Percentiles rank a stretch among this genome's conserved stretches.
Evolutionary conservation across 1,140 invertebrate genomes (phyloP).

Genomic region (Neodiprion fabricii): DNA sequence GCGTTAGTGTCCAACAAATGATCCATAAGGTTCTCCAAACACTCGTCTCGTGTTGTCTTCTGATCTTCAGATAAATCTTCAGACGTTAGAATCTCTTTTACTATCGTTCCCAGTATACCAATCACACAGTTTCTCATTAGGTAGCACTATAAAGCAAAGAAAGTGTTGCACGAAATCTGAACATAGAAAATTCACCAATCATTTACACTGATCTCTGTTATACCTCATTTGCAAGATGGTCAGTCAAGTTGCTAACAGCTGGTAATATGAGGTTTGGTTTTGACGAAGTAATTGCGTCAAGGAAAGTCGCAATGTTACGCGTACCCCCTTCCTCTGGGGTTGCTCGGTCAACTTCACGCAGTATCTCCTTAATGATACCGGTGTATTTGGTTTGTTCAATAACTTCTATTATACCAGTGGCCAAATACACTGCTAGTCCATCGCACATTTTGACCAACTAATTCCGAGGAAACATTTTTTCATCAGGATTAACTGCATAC

Average conservation of each 20-base stretch:
- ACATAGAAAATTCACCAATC: slow-evolving; percentile 30
- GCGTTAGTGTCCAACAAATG: slow-evolving; percentile 84
- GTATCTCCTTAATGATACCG: slow-evolving; percentile 73
- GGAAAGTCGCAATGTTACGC: slow-evolving; percentile 70
- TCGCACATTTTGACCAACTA: slow-evolving; percentile 80
- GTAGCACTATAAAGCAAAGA: slow-evolving; percentile 69
- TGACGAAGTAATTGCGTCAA: slow-evolving; percentile 72
- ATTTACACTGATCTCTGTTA: slow-evolving; percentile 18
- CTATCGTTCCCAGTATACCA: slow-evolving; percentile 77
- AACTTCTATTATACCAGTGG: slow-evolving; percentile 70
- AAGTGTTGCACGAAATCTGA: slow-evolving; percentile 34
- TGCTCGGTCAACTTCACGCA: slow-evolving; percentile 73
- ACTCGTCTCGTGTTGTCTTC: slow-evolving; percentile 71
- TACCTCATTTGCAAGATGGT: slow-evolving; percentile 68
- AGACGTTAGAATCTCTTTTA: slow-evolving; percentile 72
- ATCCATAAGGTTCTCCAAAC: slow-evolving; percentile 76
- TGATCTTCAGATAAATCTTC: slow-evolving; percentile 74
- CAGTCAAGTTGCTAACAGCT: slow-evolving; percentile 64
- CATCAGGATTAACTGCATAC: slow-evolving; percentile 15
- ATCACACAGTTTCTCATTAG: slow-evolving; percentile 81
- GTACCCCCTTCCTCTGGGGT: slow-evolving; percentile 67
- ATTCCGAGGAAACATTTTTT: slow-evolving; percentile 32
- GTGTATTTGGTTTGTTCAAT: slow-evolving; percentile 68
- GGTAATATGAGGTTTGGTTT: slow-evolving; percentile 72
- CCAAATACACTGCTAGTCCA: slow-evolving; percentile 71